Percentiles rank a stretch among this genome's conserved stretches.
phyloP scores from a whole-genome alignment of 1,140 invertebrate genomes.

The Armadillidium nasatum region DNA sequence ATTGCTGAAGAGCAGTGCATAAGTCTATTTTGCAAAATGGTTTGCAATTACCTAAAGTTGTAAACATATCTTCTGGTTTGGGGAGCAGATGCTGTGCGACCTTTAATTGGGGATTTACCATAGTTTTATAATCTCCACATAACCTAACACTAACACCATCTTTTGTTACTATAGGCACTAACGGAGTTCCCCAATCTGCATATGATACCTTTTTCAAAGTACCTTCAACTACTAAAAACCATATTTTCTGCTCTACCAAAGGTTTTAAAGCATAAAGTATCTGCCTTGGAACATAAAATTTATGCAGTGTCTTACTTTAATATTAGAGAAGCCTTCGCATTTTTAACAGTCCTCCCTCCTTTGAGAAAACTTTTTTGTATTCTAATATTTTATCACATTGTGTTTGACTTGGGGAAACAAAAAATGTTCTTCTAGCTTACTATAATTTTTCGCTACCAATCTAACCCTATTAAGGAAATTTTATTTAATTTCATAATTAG shows the following conservation, averaged over 20 bases:
- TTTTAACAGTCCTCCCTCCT: no score
- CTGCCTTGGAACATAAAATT: background rate
- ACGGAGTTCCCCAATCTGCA: background rate
- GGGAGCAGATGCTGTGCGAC: conserved; percentile 48
- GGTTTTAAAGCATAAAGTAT: background rate
- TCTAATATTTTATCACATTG: background rate
- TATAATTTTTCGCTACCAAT: background rate
- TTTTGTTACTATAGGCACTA: background rate
- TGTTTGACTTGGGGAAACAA: background rate
- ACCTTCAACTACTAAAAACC: background rate
- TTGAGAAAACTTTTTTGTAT: background rate
- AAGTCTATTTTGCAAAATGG: conserved; percentile 48
- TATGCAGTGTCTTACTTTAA: background rate
- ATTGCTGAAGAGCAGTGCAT: conserved; percentile 45
- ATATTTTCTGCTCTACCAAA: background rate
- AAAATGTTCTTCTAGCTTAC: background rate
- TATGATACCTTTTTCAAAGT: background rate
- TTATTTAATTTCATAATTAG: background rate
- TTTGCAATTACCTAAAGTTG: conserved; percentile 45
- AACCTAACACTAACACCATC: conserved; percentile 26
- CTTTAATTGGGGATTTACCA: conserved; percentile 48
- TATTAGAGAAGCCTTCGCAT: background rate
- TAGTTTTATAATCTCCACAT: conserved; percentile 50
- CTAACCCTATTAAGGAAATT: background rate
- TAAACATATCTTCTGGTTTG: conserved; percentile 48